These are phyloP conservation scores for Tetanocera ferruginea DNA, from an alignment of 2,888 invertebrate species.

Conservation along the genomic window DNA sequence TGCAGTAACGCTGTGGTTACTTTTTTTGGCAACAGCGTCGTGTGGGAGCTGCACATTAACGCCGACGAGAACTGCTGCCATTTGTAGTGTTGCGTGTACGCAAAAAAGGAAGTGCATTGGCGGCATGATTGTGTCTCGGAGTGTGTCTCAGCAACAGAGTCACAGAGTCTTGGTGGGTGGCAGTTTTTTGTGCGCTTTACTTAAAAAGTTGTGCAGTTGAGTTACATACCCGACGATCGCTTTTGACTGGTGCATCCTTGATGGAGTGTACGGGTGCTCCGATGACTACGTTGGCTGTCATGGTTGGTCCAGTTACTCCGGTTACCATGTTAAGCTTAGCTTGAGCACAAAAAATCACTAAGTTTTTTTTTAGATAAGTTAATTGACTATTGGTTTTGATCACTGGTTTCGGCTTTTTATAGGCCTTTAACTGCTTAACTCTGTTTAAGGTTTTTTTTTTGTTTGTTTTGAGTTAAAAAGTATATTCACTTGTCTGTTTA, in stretches of 20 bases:
- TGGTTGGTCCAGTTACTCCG: conserved; percentile 65
- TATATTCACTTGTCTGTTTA: background rate
- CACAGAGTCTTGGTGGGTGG: background rate
- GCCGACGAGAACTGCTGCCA: conserved; percentile 35
- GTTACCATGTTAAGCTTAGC: conserved; percentile 64
- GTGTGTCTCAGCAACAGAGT: background rate
- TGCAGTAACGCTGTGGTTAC: background rate
- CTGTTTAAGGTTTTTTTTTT: conserved; percentile 47
- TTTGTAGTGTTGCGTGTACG: conserved; percentile 40
- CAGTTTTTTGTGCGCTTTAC: background rate
- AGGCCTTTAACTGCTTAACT: conserved; percentile 40
- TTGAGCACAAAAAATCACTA: conserved; percentile 27
- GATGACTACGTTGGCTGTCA: conserved; percentile 65
- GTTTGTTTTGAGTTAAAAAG: background rate
- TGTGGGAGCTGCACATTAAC: conserved; percentile 54
- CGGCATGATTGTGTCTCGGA: background rate
- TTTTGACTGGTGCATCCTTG: conserved; percentile 64
- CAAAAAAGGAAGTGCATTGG: conserved; percentile 64
- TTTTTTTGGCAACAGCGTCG: conserved; percentile 36
- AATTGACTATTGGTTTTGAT: conserved; percentile 21
- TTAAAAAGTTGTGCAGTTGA: background rate
- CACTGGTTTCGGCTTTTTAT: conserved; percentile 13
- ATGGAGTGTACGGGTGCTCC: conserved; percentile 58
- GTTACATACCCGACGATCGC: conserved; percentile 69
- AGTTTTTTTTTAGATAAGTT: conserved; percentile 26